phyloP scores from a whole-genome alignment of 2,113 vertebrate species.

The Lonchura striata region DNA sequence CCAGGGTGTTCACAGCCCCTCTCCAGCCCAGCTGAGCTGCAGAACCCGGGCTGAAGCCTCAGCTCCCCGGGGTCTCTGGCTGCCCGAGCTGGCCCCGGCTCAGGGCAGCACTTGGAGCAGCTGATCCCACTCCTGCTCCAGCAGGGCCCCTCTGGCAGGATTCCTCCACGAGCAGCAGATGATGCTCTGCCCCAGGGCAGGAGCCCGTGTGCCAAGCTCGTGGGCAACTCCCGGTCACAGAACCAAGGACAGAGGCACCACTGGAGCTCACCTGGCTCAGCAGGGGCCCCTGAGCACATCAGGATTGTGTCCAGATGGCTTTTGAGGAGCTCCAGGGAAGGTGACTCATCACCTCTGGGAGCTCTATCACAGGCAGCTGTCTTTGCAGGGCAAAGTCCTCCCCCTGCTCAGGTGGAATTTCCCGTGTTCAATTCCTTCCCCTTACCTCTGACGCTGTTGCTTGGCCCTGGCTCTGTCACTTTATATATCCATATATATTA shows the following conservation, averaged over 20 bases:
- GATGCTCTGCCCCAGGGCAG: neutral
- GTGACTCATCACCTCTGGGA: neutral
- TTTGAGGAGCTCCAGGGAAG: neutral
- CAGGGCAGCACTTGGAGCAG: neutral
- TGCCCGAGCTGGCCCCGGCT: neutral
- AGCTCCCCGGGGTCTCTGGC: fast-evolving
- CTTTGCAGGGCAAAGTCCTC: neutral
- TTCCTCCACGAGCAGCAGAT: neutral
- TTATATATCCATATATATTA: no score
- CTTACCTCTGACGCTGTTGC: fast-evolving
- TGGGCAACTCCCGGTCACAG: neutral
- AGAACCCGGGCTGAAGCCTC: fast-evolving
- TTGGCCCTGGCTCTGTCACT: no score
- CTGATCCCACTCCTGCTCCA: neutral
- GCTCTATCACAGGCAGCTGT: fast-evolving
- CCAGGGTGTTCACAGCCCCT: neutral
- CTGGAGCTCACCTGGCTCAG: neutral
- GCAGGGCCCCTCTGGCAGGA: neutral
- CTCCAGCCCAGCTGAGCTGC: neutral
- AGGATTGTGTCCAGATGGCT: neutral
- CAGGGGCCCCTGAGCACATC: neutral
- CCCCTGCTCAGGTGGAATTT: neutral
- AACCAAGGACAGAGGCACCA: fast-evolving
- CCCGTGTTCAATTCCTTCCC: neutral
- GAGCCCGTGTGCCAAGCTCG: neutral